These are phyloP conservation scores for Centruroides sculpturatus DNA, from an alignment of 1,140 invertebrate genomes.

Conservation along the genomic window DNA sequence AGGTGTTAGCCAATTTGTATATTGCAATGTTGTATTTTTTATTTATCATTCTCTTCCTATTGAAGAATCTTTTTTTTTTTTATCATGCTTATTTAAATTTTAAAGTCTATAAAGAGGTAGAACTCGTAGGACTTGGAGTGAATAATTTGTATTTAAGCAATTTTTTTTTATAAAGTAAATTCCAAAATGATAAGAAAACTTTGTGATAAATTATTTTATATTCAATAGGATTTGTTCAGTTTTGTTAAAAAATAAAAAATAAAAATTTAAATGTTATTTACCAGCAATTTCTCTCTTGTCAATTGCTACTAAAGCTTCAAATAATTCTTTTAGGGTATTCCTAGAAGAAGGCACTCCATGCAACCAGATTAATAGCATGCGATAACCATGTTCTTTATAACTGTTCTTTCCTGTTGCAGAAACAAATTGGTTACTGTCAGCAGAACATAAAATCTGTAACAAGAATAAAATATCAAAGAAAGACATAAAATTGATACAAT, in stretches of 20 bases:
- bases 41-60: too few relatives aligned
- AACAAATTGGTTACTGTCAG: not conserved
- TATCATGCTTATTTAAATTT: too few relatives aligned
- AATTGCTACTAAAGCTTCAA: slow-evolving; percentile 43
- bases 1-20: too few relatives aligned
- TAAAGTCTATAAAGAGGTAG: too few relatives aligned
- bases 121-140: too few relatives aligned
- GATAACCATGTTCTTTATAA: slow-evolving; percentile 55
- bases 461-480: too few relatives aligned
- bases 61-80: too few relatives aligned
- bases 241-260: not conserved
- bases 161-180: not conserved
- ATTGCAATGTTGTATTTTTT: too few relatives aligned
- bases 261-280: slow-evolving; percentile 13
- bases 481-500: too few relatives aligned
- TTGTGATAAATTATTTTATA: not conserved
- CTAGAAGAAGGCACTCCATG: slow-evolving; percentile 44
- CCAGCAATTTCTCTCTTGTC: slow-evolving; percentile 45
- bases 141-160: too few relatives aligned
- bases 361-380: slow-evolving; percentile 53
- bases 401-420: slow-evolving; percentile 43
- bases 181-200: not conserved
- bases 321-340: slow-evolving; percentile 45
- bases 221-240: not conserved
- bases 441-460: too few relatives aligned